These are phyloP conservation scores for Phorcus lineatus DNA, from an alignment of 2,888 invertebrate genomes.

Conservation along the genomic window DNA sequence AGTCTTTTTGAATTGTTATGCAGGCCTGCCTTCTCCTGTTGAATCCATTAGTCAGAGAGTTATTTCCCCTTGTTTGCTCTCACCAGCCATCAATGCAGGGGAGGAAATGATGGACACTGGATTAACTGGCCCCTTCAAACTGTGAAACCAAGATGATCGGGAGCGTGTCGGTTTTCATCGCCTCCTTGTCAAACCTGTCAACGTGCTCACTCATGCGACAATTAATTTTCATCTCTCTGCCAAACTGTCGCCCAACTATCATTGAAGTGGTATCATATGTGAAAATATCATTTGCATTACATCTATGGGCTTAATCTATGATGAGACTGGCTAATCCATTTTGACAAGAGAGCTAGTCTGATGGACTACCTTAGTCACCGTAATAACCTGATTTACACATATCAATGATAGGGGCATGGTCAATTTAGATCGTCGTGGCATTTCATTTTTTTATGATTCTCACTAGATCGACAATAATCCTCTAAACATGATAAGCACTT, in stretches of 20 bases:
- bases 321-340: background rate
- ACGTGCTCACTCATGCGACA: background rate
- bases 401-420: too few species aligned
- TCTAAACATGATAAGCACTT: too few species aligned
- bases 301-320: background rate
- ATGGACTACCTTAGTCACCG: background rate
- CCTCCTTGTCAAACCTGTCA: background rate
- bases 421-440: too few species aligned
- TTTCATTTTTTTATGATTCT: too few species aligned
- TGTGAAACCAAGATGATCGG: background rate
- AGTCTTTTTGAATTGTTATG: too few species aligned
- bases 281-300: constrained; percentile 3
- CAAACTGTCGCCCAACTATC: background rate
- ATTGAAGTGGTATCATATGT: background rate
- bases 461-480: too few species aligned
- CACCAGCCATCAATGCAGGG: background rate
- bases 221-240: constrained; percentile 15
- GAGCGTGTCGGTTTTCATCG: background rate
- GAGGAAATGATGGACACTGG: background rate
- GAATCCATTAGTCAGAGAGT: background rate
- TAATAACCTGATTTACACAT: background rate
- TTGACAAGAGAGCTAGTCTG: background rate
- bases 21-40: background rate
- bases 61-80: background rate
- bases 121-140: background rate